phyloP scores from a whole-genome alignment of 1,140 invertebrate genomes.

The Bombus confusus region DNA sequence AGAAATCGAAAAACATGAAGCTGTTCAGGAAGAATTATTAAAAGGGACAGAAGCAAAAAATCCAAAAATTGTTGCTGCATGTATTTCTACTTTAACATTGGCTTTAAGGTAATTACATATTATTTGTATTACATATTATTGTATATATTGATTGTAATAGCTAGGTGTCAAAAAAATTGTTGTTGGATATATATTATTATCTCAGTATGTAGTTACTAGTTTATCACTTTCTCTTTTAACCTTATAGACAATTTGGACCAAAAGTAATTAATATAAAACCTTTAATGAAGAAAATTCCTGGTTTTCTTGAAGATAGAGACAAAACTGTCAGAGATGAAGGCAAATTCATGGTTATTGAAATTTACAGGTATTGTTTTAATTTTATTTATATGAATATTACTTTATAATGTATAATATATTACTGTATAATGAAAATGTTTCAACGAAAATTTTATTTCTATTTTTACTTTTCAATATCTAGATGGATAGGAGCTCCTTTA shows the following conservation, averaged over 20 bases:
- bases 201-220: background rate
- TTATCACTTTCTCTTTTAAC: conserved; percentile 53
- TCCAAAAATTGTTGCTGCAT: conserved; percentile 95
- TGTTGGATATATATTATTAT: background rate
- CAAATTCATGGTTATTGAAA: conserved; percentile 94
- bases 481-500: conserved; percentile 94
- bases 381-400: background rate
- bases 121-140: background rate
- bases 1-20: conserved; percentile 97
- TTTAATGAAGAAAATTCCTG: conserved; percentile 92
- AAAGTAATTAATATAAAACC: conserved; percentile 96
- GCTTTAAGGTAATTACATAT: conserved; percentile 85
- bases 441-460: conserved; percentile 1
- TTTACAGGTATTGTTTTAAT: conserved; percentile 86
- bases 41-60: conserved; percentile 98
- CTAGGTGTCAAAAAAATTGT: no score
- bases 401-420: no score
- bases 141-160: background rate
- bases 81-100: conserved; percentile 89
- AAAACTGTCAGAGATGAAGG: conserved; percentile 96
- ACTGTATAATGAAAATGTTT: background rate
- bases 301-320: conserved; percentile 94
- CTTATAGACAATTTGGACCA: conserved; percentile 91
- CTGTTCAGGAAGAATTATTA: conserved; percentile 94
- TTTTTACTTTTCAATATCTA: conserved; percentile 60